Evolutionary conservation across 2,797 vertebrate species (phyloP), one percentile per base, ranked within the genome.

Genomic region (Sebastes wilsoni): DNA sequence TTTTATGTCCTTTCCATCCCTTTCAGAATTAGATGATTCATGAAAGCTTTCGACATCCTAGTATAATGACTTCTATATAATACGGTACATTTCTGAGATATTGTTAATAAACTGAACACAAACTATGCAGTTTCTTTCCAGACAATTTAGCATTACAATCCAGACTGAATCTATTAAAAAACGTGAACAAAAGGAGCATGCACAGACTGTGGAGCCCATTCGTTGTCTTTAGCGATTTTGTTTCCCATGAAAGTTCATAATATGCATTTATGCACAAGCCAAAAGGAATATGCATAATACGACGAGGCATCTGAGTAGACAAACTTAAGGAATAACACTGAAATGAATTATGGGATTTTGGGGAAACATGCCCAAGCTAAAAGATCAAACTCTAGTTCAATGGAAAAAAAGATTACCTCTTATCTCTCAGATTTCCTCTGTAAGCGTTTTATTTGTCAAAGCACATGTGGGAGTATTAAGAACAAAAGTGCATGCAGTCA

Each of bases 401-500:
- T 12, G 72, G 30, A 23, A 77, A 70, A 28, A 70, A 72, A 68
- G 46, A 72, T 73, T 20, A 28, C 5, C 42, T 77, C 32, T 55
- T 46, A 52, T 78, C 23, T 23, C 5, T 23, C 2, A 60, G 38
- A 80, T 81, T 66, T 65, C 0, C 6, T 62, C 32, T 61, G 7
- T 14, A 22, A 18, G 25, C 58, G 14, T 30, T 52, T 27, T 58
- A n/a, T 81, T 30, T 66, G 32, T 69, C 22, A 54, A 69, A 71
- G 28, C 49, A 56, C 27, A 62, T 36, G 28, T 71, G 20, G 22
- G 30, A 68, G 52, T 25, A n/a, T 66, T 72, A 54, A 75, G 52
- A 46, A 62, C 23, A 76, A 65, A 70, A 42, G 34, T 52, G 22
- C 34, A 72, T 54, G 23, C 36, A 54, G 69, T 79, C 82, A 86